Percentiles rank a stretch among this genome's conserved stretches.
phyloP scores from a whole-genome alignment of 2,797 vertebrate genomes.

The Leuciscus waleckii region DNA sequence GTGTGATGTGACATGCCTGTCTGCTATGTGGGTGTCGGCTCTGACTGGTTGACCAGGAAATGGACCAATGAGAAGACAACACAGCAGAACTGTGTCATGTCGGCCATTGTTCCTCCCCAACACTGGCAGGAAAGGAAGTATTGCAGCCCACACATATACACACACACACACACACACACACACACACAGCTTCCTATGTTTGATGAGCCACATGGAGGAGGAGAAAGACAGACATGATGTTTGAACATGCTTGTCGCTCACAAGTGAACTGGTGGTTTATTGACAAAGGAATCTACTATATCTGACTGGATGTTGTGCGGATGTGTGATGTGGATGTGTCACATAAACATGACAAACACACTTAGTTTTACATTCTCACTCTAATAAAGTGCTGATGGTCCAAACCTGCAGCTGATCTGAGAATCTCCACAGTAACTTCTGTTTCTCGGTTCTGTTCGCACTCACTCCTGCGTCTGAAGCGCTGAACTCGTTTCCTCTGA shows the following conservation, averaged over 20 bases:
- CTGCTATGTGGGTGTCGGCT: neutral
- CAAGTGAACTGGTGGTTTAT: neutral
- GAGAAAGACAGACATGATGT: conserved; percentile 2
- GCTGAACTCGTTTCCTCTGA: neutral
- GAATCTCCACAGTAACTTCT: neutral
- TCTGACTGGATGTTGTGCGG: neutral
- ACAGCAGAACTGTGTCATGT: conserved; percentile 18
- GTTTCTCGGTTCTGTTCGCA: neutral
- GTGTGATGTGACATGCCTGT: neutral
- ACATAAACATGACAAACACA: neutral
- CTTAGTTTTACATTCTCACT: neutral
- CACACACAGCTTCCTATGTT: conserved; percentile 44
- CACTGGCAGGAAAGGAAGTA: conserved; percentile 53
- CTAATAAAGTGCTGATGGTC: neutral
- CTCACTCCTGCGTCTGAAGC: neutral
- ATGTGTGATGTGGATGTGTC: neutral
- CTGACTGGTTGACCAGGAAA: conserved; percentile 9
- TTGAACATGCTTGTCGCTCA: neutral
- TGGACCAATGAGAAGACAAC: conserved; percentile 7
- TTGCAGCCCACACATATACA: conserved; percentile 19
- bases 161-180: neutral
- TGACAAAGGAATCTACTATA: neutral
- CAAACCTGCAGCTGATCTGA: neutral
- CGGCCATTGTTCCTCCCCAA: conserved; percentile 50
- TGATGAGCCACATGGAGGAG: conserved; percentile 22